Base-by-base conservation (phyloP, 2,888 invertebrate genomes). In the Sarcophaga caerulescens region DNA sequence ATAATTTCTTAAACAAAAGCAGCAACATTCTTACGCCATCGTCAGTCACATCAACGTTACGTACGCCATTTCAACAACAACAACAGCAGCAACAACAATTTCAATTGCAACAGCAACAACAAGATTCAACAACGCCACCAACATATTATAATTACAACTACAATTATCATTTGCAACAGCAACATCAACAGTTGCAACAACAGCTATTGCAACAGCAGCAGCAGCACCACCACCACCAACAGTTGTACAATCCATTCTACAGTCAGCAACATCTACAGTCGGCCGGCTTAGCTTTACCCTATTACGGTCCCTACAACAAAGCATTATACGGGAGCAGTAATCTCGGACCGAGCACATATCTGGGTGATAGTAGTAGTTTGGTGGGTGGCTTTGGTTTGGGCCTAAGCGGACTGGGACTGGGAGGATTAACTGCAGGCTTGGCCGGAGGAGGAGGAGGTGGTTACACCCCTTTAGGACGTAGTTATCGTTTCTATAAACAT, bases 241-340 rank as follows among this genome's bases (percentile, higher is more conserved):
- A 81, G 23, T 81, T 84, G 87, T 78, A 88, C 85, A 88, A 89
- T 87, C 88, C 87, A 87, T 87, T 88, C 88, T 87, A 87, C 87
- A 81, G 73, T 85, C 90, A 91, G 85, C 90, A 91, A 88, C 90
- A 91, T 89, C 91, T 91, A 85, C 91, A 87, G 81, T 89, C 74
- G 88, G 68, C 89, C 88, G 79, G 57, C 85, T 80, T 81, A 85
- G 83, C 87, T 71, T 79, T 85, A 78, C 84, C 88, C 68, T 87
- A 87, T 78, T 88, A 88, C 87, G 78, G 35, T 10, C 35, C 35
- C 35, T 35, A 89, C 88, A 71, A 89, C 88, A 87, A 91, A 59
- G 76, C 84, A 17, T 25, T 83, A 17, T 87, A 86, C 70, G 87
- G 87, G 88, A 88, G 85, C 82, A 85, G 73, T 77, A 88, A 35